phyloP scores from a whole-genome alignment of 2,113 vertebrate species.

The Rana temporaria region DNA sequence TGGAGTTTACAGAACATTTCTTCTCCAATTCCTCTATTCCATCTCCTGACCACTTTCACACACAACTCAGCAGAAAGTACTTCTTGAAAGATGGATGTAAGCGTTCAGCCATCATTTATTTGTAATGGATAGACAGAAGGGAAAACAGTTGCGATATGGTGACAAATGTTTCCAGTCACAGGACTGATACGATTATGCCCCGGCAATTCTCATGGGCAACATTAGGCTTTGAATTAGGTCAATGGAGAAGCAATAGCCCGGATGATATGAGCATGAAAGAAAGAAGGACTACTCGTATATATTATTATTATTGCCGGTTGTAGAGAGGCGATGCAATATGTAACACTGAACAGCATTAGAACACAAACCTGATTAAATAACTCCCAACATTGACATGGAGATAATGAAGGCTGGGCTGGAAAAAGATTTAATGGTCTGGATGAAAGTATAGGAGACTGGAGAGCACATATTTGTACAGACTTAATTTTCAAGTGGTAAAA shows the following conservation, averaged over 20 bases:
- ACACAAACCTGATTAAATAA: neutral
- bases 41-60: conserved; percentile 2
- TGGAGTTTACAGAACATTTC: too few relatives aligned
- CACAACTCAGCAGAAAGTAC: conserved; percentile 17
- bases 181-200: conserved; percentile 22
- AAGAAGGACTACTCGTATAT: conserved; percentile 10
- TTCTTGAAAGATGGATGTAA: conserved; percentile 30
- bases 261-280: conserved; percentile 27
- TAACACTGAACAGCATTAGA: conserved; percentile 4
- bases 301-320: conserved; percentile 34
- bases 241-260: conserved; percentile 31
- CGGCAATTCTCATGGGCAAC: conserved; percentile 34
- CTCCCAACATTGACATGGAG: conserved; percentile 1
- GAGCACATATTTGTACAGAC: conserved; percentile 1
- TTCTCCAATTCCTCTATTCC: neutral
- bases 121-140: conserved; percentile 32
- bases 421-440: neutral
- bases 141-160: conserved; percentile 18
- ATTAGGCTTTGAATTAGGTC: conserved; percentile 39
- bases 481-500: neutral
- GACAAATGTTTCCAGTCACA: conserved; percentile 36
- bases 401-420: neutral
- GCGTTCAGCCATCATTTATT: conserved; percentile 34
- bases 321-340: neutral
- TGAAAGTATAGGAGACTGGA: conserved; percentile 3